Evolutionary conservation across 2,888 invertebrate species (phyloP), one percentile per base, ranked within the genome.

Genomic region (Notodonta dromedarius): DNA sequence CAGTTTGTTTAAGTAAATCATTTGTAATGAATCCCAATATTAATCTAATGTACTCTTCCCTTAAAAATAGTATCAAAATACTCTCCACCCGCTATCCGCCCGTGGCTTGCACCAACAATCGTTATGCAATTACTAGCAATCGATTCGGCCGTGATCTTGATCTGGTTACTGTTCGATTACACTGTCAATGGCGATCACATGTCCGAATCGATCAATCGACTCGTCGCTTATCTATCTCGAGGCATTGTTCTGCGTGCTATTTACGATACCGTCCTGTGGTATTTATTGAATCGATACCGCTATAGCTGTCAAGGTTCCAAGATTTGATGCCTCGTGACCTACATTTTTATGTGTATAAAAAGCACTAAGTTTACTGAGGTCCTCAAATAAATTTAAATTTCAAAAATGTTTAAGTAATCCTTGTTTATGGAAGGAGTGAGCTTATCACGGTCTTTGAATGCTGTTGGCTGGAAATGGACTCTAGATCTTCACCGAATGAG

Each of bases 91-190:
- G 71, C 74, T 61, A 16, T 56, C 39, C 65, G 66, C 69, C 62
- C 64, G n/a, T 65, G 57, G 61, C 69, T 74, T 72, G 61, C 52
- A 65, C 72, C 70, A 63, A 62, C 64, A 64, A 58, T 66, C 56
- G 67, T 80, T 80, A 77, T 73, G 73, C 77, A 83, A 80, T 74
- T 70, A 72, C 71, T 65, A 60, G 62, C 73, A 74, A 76, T 75
- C 67, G 75, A 77, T 79, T 76, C 76, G 85, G 63, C 88, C 88
- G 69, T 89, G 90, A 89, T 89, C 89, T 89, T 90, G 89, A 80
- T 86, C 83, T 75, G 78, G 71, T 83, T 79, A 72, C 70, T 71
- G 75, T 82, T 84, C 81, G 83, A 85, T 88, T 82, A 83, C 84
- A 81, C 72, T 79, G 74, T 71, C 78, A 71, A 68, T 73, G 70